Evolutionary conservation across 2,888 invertebrate species (phyloP), one percentile per base, ranked within the genome.

Genomic region (Polyommatus icarus): DNA sequence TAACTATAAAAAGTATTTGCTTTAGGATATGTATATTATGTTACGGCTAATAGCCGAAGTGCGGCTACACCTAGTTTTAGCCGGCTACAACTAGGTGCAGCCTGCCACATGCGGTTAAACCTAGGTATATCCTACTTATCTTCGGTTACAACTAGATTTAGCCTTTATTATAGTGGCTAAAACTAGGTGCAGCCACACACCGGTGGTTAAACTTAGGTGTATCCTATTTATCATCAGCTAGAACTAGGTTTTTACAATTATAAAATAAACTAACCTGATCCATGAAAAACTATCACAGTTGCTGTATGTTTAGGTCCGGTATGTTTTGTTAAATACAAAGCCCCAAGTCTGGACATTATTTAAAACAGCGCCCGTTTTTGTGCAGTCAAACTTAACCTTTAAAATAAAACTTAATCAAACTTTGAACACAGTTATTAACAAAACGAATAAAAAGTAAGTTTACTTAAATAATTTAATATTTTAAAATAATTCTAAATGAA

Each of bases 201-300:
- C n/a, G n/a, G n/a, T n/a, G n/a, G n/a, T n/a, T n/a, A n/a, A n/a
- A n/a, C n/a, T n/a, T n/a, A n/a, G n/a, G n/a, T n/a, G n/a, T n/a
- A n/a, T n/a, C n/a, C n/a, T n/a, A n/a, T n/a, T n/a, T n/a, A n/a
- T n/a, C n/a, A n/a, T n/a, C n/a, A n/a, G n/a, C n/a, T n/a, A n/a
- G n/a, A n/a, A n/a, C n/a, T n/a, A n/a, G n/a, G n/a, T n/a, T n/a
- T n/a, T n/a, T n/a, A n/a, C n/a, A n/a, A n/a, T 24, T 24, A 24
- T 7, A 18, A 67, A 46, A 15, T 57, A 61, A 29, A 7, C 84
- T 85, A 87, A 96, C 96, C 96, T 80, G 96, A 96, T 40, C 96
- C 96, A 88, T 96, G 96, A 80, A 96, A 95, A 83, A 96, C 96
- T 85, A 96, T 94, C 76, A 96, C 94, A 32, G 96, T 95, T 5